These are phyloP conservation scores for Rhodeus uyekii DNA, from an alignment of 2,797 vertebrate species.

Conservation along the genomic window DNA sequence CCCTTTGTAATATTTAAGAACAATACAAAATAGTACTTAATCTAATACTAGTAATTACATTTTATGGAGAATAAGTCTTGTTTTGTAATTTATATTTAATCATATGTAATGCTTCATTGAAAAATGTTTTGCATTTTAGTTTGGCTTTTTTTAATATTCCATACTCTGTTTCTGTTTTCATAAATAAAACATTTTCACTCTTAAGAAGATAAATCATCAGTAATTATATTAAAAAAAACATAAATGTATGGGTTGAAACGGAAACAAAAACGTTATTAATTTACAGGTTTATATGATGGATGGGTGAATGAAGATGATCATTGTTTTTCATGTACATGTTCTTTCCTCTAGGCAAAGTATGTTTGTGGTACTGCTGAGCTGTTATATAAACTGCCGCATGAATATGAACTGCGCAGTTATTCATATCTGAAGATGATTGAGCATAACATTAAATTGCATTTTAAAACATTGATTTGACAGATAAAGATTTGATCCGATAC, in stretches of 20 bases:
- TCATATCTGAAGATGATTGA: not conserved
- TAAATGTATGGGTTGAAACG: not conserved
- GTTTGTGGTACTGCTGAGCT: not conserved
- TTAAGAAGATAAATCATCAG: not conserved
- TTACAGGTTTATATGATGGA: not conserved
- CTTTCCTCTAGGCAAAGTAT: not conserved
- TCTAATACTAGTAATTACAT: not conserved
- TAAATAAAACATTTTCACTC: not conserved
- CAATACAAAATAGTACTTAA: not conserved
- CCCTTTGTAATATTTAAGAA: not conserved
- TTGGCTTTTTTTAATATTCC: not conserved
- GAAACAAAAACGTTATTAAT: not conserved
- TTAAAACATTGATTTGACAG: not conserved
- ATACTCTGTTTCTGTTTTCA: no score
- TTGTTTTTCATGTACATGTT: slow-evolving; percentile 3
- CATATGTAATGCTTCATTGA: not conserved
- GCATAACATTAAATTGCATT: not conserved
- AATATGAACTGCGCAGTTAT: slow-evolving; percentile 10
- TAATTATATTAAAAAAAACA: not conserved
- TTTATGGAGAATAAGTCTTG: not conserved
- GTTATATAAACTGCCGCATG: slow-evolving; percentile 36
- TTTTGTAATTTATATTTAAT: not conserved
- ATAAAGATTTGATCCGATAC: not conserved
- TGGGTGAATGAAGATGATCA: not conserved
- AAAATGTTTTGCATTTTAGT: not conserved